phyloP scores from a whole-genome alignment of 2,888 invertebrate genomes.

The Idaea straminata region DNA sequence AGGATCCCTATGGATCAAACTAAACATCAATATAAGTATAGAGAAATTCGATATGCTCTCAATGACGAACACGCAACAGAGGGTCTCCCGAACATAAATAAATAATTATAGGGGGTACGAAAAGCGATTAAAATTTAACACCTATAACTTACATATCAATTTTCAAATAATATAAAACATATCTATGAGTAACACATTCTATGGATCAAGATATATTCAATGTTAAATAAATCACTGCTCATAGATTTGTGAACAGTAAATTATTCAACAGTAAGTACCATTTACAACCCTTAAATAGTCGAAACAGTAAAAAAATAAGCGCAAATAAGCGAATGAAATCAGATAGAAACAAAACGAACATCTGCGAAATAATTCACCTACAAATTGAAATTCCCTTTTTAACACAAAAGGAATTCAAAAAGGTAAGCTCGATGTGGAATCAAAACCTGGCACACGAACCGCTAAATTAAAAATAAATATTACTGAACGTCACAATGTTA shows the following conservation, averaged over 20 bases:
- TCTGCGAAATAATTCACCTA: slow-evolving; percentile 51
- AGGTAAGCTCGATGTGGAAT: slow-evolving; percentile 64
- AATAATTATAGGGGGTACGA: slow-evolving; percentile 20
- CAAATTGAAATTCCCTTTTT: slow-evolving; percentile 52
- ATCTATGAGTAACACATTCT: too few species aligned
- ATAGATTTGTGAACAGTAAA: too few species aligned
- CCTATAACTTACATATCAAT: neutral
- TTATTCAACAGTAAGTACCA: too few species aligned
- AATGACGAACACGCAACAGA: slow-evolving; percentile 56
- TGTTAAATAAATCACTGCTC: too few species aligned
- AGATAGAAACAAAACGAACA: slow-evolving; percentile 29
- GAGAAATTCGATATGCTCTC: slow-evolving; percentile 58
- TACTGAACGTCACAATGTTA: slow-evolving; percentile 79
- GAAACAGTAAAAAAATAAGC: neutral
- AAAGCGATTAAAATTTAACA: slow-evolving; percentile 1
- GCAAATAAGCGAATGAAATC: neutral
- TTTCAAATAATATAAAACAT: too few species aligned
- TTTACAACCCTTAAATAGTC: neutral
- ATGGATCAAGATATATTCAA: too few species aligned
- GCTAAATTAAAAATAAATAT: slow-evolving; percentile 80
- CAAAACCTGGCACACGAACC: slow-evolving; percentile 70
- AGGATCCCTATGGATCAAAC: neutral
- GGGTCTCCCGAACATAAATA: slow-evolving; percentile 37
- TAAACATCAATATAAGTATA: neutral
- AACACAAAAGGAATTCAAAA: slow-evolving; percentile 65